Base-by-base conservation (phyloP, 2,888 invertebrate species). In the Ormyrus labotus region DNA sequence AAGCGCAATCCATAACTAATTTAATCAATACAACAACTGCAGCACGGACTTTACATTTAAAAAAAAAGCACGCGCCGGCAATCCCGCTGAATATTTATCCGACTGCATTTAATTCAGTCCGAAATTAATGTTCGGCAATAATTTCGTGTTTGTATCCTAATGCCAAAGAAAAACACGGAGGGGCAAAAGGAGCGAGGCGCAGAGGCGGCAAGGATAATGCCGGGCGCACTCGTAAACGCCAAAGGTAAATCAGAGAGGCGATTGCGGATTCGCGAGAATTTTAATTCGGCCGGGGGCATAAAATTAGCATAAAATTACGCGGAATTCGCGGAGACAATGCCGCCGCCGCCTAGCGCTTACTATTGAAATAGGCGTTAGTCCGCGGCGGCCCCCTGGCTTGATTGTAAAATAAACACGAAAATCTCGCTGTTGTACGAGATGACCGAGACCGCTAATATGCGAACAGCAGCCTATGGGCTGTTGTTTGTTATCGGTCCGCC, bases 351-450 rank as follows among this genome's bases (percentile, higher is more conserved):
- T 53, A 61, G 8, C 48, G 58, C 19, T 11, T 64, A 13, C 55
- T 34, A 55, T 45, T 55, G 55, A 47, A 64, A 68, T 48, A 47
- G 58, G 61, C 11, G 34, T 70, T n/a, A 65, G 51, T 45, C 47
- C 55, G 47, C 74, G 4, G 34, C 34, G 13, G 13, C 34, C 34
- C 0, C 34, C 34, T 19, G 34, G 73, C 71, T 74, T 71, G 67
- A 82, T 83, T 73, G 67, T 81, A 78, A 83, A 85, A 83, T 83
- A 85, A 83, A 84, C 83, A 85, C 82, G 73, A 84, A 84, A 85
- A 86, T 80, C 70, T 78, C 80, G 57, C 19, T 45, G 53, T 9
- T 9, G 69, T 34, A 34, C 58, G 45, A 48, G 64, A 64, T 63
- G 65, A 78, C 69, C 73, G 68, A 81, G 61, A 64, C 57, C 67